Conservation (phyloP, 2,113 vertebrate genomes). For the Bubo scandiacus region DNA sequence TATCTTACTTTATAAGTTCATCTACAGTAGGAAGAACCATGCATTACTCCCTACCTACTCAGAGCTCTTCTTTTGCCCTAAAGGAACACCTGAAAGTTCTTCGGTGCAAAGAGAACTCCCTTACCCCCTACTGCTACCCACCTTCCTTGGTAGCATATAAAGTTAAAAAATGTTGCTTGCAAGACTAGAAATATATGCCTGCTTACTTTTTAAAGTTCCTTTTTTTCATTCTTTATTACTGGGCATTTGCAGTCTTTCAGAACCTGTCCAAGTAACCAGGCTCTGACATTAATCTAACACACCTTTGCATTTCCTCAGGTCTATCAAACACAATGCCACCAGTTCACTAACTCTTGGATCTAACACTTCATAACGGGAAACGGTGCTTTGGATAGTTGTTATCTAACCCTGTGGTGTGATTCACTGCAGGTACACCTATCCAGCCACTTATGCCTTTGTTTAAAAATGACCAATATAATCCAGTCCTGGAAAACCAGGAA, state of each 20-base stretch:
- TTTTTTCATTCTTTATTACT: neutral
- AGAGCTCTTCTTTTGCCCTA: neutral
- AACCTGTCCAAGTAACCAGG: neutral
- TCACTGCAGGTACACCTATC: neutral
- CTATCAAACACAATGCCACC: neutral
- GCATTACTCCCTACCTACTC: neutral
- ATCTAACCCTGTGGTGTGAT: neutral
- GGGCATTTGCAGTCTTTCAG: neutral
- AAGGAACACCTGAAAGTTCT: neutral
- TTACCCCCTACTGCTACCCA: neutral
- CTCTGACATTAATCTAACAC: neutral
- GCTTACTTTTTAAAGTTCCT: neutral
- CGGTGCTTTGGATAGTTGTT: neutral
- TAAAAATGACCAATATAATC: neutral
- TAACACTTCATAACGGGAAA: neutral
- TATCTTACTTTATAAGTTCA: neutral
- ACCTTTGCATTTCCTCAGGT: neutral
- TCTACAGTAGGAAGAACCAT: neutral
- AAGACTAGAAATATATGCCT: neutral
- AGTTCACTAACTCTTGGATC: neutral
- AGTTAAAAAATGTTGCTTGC: neutral
- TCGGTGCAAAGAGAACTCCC: neutral
- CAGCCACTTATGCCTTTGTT: neutral
- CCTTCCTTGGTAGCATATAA: neutral
- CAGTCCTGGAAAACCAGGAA: neutral